phyloP scores from a whole-genome alignment of 2,113 vertebrate genomes.

The Apodemus sylvaticus region DNA sequence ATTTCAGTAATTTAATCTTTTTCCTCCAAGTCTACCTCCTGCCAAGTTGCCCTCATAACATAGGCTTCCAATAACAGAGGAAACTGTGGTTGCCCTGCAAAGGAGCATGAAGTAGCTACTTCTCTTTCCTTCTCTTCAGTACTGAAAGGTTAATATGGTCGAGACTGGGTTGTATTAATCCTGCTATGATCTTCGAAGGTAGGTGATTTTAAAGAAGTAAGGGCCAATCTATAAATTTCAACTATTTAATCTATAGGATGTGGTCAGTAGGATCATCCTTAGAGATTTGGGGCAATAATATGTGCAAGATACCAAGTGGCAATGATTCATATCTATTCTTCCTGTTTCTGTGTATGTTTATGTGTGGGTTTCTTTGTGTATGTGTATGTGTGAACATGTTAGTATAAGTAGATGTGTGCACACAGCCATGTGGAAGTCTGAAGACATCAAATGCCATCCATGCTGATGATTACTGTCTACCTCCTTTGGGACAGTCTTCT shows the following conservation, averaged over 20 bases:
- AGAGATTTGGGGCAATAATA: background rate
- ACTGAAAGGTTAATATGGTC: background rate
- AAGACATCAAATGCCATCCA: background rate
- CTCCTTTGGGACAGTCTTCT: background rate
- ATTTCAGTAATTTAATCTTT: constrained; percentile 62
- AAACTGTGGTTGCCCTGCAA: background rate
- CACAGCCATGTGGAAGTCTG: background rate
- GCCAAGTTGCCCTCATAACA: constrained; percentile 40
- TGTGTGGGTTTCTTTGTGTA: background rate
- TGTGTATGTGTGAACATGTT: background rate
- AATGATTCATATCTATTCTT: background rate
- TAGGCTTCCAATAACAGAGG: background rate
- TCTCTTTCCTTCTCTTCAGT: constrained; percentile 2
- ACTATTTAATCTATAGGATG: background rate
- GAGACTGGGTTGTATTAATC: constrained; percentile 32
- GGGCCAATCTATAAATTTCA: constrained; percentile 39
- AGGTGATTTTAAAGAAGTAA: constrained; percentile 31
- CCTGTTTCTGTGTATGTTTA: no score
- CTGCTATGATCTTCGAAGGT: background rate
- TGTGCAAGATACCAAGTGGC: background rate
- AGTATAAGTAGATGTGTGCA: background rate
- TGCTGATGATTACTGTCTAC: no score
- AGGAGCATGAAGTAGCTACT: constrained; percentile 19
- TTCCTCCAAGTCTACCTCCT: constrained; percentile 45
- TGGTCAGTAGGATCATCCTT: background rate